phyloP scores from a whole-genome alignment of 2,888 invertebrate genomes.

The Parapristionchus giblindavisi region DNA sequence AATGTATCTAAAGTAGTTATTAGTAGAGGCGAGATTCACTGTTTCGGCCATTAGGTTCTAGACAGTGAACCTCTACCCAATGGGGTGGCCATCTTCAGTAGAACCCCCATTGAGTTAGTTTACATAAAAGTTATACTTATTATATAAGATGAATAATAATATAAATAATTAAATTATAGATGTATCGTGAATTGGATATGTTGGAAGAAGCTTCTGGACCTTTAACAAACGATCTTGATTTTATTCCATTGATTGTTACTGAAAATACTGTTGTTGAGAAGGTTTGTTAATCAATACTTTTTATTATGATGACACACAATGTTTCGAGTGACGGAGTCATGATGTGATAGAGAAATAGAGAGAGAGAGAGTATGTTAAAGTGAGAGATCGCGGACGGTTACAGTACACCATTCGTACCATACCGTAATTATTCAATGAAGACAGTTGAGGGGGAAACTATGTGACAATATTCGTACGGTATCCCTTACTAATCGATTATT shows the following conservation, averaged over 20 bases:
- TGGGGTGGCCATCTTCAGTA: no score
- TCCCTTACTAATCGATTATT: background rate
- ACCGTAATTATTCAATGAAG: constrained; percentile 9
- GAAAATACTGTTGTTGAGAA: constrained; percentile 35
- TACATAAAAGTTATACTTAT: no score
- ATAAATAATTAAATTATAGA: background rate
- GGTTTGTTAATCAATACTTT: background rate
- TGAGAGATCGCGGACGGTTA: no score
- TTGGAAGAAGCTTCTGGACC: constrained; percentile 13
- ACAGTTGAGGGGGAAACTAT: no score
- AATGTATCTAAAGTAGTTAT: no score
- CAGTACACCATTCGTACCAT: no score
- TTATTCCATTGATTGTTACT: constrained; percentile 9
- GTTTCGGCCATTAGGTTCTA: no score
- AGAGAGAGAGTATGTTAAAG: no score
- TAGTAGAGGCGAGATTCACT: no score
- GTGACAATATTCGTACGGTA: background rate
- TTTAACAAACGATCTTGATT: background rate
- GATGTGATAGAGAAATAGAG: background rate
- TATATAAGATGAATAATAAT: no score
- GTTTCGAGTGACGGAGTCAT: background rate
- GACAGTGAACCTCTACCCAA: no score
- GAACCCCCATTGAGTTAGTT: no score
- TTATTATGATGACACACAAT: background rate
- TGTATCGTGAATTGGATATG: constrained; percentile 34